Evolutionary conservation across 2,113 vertebrate genomes (phyloP).

Genomic region (Eptesicus fuscus): DNA sequence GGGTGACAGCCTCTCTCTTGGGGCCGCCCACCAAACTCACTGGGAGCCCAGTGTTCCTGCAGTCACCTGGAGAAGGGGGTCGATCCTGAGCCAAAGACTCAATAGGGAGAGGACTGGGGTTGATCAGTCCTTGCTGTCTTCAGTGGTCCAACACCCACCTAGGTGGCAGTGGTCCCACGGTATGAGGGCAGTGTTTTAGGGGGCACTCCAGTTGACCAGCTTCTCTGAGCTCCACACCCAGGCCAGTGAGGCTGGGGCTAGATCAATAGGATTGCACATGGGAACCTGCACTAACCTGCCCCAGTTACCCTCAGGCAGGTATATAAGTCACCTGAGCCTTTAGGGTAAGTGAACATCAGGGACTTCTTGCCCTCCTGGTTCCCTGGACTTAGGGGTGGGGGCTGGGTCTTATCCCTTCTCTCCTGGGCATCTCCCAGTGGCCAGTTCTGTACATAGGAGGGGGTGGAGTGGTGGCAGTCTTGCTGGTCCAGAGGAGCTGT

Average conservation of each 20-base stretch:
- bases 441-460: background rate
- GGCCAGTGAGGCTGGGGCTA: background rate
- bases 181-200: background rate
- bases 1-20: background rate
- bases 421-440: background rate
- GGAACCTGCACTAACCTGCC: background rate
- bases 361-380: background rate
- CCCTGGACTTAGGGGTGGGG: background rate
- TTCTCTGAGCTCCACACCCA: background rate
- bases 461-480: background rate
- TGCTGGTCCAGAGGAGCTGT: background rate
- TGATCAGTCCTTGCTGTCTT: background rate
- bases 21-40: background rate
- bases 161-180: background rate
- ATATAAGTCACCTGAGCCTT: background rate
- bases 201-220: background rate
- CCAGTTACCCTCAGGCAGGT: background rate
- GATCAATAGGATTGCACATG: rapidly evolving
- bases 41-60: background rate
- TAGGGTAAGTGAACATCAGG: background rate
- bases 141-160: background rate
- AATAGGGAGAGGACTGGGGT: background rate
- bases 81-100: background rate
- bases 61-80: background rate
- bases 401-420: background rate